Percentiles rank a stretch among this genome's conserved stretches.
Conservation (phyloP, 2,888 invertebrate species). For the Heteropelma amictum region DNA sequence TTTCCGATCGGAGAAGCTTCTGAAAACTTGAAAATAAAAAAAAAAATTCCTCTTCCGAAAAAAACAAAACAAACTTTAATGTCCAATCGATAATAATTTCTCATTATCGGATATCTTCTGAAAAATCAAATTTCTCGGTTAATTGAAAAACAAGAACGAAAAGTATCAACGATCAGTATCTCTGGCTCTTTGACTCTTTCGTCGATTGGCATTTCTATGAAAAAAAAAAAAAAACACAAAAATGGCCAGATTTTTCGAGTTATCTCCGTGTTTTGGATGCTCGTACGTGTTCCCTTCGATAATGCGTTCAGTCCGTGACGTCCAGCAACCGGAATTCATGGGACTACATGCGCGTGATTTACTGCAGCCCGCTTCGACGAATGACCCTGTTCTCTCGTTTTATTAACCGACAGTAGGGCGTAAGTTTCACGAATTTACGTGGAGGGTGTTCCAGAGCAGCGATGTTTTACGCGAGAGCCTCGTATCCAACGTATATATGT, state of each 20-base stretch:
- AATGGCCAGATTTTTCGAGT: background rate
- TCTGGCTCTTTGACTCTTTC: too few species aligned
- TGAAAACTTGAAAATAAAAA: too few species aligned
- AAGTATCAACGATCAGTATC: too few species aligned
- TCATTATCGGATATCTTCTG: too few species aligned
- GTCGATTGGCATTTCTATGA: too few species aligned
- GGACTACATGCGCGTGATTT: slow-evolving; percentile 50
- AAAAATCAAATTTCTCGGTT: too few species aligned
- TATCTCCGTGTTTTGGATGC: background rate
- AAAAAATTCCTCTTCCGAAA: too few species aligned
- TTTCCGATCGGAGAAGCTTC: too few species aligned
- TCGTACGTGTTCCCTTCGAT: slow-evolving; percentile 39
- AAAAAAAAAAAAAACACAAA: too few species aligned
- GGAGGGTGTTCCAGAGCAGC: background rate
- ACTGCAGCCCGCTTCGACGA: slow-evolving; percentile 53
- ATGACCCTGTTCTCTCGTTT: slow-evolving; percentile 33
- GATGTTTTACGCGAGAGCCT: background rate
- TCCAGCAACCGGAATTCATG: slow-evolving; percentile 52
- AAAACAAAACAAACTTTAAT: too few species aligned
- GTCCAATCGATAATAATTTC: too few species aligned
- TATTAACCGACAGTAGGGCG: background rate
- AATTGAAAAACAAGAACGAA: too few species aligned
- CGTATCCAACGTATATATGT: background rate
- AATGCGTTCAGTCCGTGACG: slow-evolving; percentile 52
- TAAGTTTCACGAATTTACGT: background rate